Evolutionary conservation across 2,797 vertebrate species (phyloP).

Genomic region (Coregonus ussuriensis): DNA sequence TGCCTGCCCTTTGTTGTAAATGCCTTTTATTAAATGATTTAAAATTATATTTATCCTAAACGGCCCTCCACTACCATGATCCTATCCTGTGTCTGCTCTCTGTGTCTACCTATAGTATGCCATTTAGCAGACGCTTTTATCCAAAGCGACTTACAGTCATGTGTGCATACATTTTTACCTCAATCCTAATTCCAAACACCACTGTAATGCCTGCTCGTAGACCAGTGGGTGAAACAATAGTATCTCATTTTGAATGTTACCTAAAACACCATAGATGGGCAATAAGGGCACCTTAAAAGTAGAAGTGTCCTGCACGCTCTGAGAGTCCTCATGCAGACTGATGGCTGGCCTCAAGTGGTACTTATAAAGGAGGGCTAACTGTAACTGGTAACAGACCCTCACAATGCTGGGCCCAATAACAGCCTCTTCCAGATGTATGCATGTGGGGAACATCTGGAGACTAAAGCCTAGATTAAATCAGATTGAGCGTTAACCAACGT

Average conservation of each 20-base stretch:
- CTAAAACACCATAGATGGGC: not conserved
- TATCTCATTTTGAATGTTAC: not conserved
- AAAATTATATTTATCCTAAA: slow-evolving; percentile 7
- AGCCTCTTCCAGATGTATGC: not conserved
- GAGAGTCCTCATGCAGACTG: not conserved
- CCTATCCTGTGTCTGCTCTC: not conserved
- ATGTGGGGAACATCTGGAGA: not conserved
- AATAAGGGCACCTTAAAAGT: not conserved
- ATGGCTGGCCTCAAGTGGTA: not conserved
- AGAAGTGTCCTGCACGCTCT: not conserved
- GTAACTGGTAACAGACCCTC: not conserved
- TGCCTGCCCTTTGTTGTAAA: slow-evolving; percentile 24
- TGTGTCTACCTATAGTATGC: not conserved
- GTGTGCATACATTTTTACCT: too few relatives aligned
- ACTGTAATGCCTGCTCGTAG: not conserved
- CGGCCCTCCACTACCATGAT: not conserved
- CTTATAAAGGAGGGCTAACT: not conserved
- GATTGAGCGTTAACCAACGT: too few relatives aligned
- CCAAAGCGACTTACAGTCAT: too few relatives aligned
- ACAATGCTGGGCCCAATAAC: not conserved
- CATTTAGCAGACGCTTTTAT: too few relatives aligned
- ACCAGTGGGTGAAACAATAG: not conserved
- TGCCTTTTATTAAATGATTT: slow-evolving; percentile 21
- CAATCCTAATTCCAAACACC: not conserved
- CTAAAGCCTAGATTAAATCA: not conserved